Evolutionary conservation across 1,140 invertebrate species (phyloP), one percentile per base, ranked within the genome.

Genomic region (Hyles vespertilio): DNA sequence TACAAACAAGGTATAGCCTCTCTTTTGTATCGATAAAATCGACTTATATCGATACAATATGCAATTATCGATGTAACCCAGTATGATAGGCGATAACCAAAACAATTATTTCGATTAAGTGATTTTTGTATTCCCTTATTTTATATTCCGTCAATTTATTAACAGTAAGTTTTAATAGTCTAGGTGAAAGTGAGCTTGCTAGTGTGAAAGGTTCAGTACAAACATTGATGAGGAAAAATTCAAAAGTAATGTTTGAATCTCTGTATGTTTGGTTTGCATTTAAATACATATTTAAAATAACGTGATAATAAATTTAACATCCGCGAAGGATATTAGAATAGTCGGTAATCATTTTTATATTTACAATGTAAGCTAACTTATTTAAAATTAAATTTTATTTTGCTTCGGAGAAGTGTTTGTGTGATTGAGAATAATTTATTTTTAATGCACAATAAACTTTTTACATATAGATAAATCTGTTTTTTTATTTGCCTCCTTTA

Each of bases 361-460:
- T 63, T 47, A 64, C 51, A 52, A 64, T 47, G 11, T 71, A 77
- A 70, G 65, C 70, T 77, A 79, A 79, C 69, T 82, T 79, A 74
- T 78, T 72, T 53, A 68, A 46, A 62, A 46, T 58, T 63, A 61
- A 43, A 59, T 69, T 70, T 67, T 74, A 59, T 62, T 70, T 63
- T 72, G 74, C 69, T 77, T 78, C 59, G 51, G 58, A 67, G 56
- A 65, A 64, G 67, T 62, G 57, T 60, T 63, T 67, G 59, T 74
- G 66, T 72, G 70, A 64, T 51, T 69, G 57, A 52, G 40, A 69
- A 66, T 67, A 62, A 72, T 72, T 80, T 72, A 75, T 81, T 79
- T 74, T 65, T 69, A 75, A 70, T 65, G 80, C 83, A 84, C 83
- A 86, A 77, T 84, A 84, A 79, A 85, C 40, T 67, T 77, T 63